Evolutionary conservation across 2,797 vertebrate genomes (phyloP), one percentile per base, ranked within the genome.

Genomic region (Mus caroli): DNA sequence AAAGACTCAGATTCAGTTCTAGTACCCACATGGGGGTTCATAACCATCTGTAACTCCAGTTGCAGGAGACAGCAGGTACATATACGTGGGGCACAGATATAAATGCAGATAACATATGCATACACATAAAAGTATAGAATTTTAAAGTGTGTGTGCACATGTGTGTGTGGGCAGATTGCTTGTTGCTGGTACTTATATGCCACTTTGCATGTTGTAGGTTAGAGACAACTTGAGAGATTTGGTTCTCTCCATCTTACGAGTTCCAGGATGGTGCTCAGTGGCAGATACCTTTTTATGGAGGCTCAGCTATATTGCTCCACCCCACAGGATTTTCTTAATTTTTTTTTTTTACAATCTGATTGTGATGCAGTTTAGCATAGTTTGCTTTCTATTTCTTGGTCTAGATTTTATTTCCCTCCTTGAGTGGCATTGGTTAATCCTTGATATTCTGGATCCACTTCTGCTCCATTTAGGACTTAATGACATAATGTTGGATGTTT

Each of bases 361-460:
- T 94, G 26, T 76, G 22, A 78, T 76, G 40, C 75, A 34, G n/a
- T 54, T 93, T 89, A n/a, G 6, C 37, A 0, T 85, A 67, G 17
- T 86, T 96, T 88, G 28, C 64, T 62, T 91, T 37, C 52, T 87
- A 31, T 73, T 95, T 96, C 58, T 76, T 88, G 10, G 85, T 50
- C n/a, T 90, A 52, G 28, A 24, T 80, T 94, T 92, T 93, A 11
- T 90, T 95, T 83, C 50, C 13, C 37, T 92, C 87, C 71, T 83
- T 92, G 56, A 20, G 73, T 93, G 54, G 78, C 64, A 73, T 82
- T 92, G 85, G 54, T 95, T 93, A 60, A 67, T 96, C 96, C 60
- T 67, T 78, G 34, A 90, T 56, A 6, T 86, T 40, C n/a, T 31
- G 58, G 62, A 20, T 83, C 58, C 52, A 58, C 4, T 46, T 31